Evolutionary conservation across 2,797 vertebrate genomes (phyloP).

Genomic region (Enteromius fasciolatus): DNA sequence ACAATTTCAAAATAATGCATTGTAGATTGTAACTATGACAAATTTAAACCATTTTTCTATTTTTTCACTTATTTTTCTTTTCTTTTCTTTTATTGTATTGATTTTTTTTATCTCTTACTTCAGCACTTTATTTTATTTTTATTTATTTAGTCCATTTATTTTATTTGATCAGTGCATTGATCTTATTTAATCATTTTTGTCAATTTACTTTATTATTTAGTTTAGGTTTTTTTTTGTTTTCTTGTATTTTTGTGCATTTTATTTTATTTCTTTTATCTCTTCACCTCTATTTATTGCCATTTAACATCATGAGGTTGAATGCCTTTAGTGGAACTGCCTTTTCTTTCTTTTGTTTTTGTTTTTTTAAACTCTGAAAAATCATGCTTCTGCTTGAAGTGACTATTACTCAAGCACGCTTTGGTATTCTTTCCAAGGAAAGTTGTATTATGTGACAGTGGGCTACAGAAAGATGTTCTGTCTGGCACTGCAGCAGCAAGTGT

Average conservation of each 20-base stretch:
- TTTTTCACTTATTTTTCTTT: neutral
- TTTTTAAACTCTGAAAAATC: neutral
- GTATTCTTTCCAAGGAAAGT: neutral
- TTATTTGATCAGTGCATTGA: neutral
- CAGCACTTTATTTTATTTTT: too few relatives aligned
- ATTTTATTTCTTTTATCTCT: neutral
- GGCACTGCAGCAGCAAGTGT: constrained; percentile 33
- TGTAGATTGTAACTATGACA: neutral
- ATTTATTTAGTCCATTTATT: neutral
- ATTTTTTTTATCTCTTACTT: too few relatives aligned
- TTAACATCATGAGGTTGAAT: neutral
- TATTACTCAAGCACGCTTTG: neutral
- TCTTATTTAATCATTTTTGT: neutral
- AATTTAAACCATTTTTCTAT: neutral
- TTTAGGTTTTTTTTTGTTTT: neutral
- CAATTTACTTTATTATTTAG: neutral
- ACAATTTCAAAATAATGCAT: neutral
- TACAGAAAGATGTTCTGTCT: constrained; percentile 9
- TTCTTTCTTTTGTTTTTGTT: neutral
- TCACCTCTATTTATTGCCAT: neutral
- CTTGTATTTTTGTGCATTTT: neutral
- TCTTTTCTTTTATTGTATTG: neutral
- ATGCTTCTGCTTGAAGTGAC: neutral
- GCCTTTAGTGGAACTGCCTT: neutral
- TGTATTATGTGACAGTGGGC: constrained; percentile 20